phyloP scores from a whole-genome alignment of 2,888 invertebrate species.

The Unio delphinus region DNA sequence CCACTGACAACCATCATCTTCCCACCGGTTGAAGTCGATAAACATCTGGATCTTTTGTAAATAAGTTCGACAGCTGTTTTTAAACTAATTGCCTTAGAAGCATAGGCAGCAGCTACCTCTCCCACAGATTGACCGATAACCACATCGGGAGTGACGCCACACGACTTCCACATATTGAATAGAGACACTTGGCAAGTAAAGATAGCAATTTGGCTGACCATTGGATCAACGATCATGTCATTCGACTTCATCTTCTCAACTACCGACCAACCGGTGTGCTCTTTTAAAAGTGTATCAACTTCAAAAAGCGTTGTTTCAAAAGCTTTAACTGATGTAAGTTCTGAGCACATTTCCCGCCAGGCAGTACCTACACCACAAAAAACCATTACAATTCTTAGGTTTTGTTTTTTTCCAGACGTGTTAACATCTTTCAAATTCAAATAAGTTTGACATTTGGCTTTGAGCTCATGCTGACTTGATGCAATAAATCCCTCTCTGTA shows the following conservation, averaged over 20 bases:
- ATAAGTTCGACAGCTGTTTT: constrained; percentile 41
- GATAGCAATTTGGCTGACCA: constrained; percentile 44
- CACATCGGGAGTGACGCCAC: constrained; percentile 39
- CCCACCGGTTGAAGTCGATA: constrained; percentile 39
- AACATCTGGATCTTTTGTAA: constrained; percentile 40
- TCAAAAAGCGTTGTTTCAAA: constrained; percentile 5
- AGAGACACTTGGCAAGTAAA: constrained; percentile 52
- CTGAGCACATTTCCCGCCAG: constrained; percentile 42
- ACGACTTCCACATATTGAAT: constrained; percentile 32
- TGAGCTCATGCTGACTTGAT: too few relatives aligned
- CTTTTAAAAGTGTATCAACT: too few relatives aligned
- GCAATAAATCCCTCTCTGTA: too few relatives aligned
- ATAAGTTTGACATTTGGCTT: too few relatives aligned
- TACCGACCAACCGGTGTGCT: neutral
- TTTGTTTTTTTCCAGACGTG: neutral
- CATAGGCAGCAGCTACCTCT: too few relatives aligned
- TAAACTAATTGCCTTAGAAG: too few relatives aligned
- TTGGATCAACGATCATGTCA: constrained; percentile 17
- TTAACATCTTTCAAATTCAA: too few relatives aligned
- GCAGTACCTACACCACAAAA: constrained; percentile 48
- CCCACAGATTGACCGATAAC: constrained; percentile 6
- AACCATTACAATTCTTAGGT: constrained; percentile 32
- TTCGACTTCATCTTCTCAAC: constrained; percentile 10
- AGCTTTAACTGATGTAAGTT: too few relatives aligned
- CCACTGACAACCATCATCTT: constrained; percentile 44